A percentile compares a stretch with the other conserved stretches of the same genome.
These are phyloP conservation scores for Planococcus citri DNA, from an alignment of 1,140 invertebrate genomes.

Conservation along the genomic window DNA sequence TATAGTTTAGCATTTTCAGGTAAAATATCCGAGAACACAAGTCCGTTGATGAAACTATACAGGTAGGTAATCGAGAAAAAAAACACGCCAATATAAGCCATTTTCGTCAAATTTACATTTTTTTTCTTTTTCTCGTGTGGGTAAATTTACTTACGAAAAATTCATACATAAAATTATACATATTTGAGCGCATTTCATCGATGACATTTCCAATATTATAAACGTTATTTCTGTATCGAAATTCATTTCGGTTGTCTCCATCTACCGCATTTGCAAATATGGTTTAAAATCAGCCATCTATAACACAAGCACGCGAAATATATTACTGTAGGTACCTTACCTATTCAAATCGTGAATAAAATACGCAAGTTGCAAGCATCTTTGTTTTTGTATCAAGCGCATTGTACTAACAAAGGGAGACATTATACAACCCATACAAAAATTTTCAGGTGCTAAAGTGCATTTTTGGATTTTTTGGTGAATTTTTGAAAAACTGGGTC, in stretches of 20 bases:
- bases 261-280: not conserved
- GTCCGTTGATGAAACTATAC: slow-evolving; percentile 49
- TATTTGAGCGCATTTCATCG: not conserved
- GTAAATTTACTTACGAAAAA: not conserved
- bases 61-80: not conserved
- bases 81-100: not conserved
- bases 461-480: too few relatives aligned
- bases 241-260: not conserved
- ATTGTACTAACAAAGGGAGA: too few relatives aligned
- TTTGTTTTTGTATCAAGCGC: too few relatives aligned
- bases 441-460: too few relatives aligned
- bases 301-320: not conserved
- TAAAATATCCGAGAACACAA: slow-evolving; percentile 67
- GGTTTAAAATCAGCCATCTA: not conserved
- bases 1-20: slow-evolving; percentile 73
- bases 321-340: too few relatives aligned
- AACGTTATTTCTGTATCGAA: not conserved
- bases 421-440: too few relatives aligned
- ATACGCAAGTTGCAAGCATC: too few relatives aligned
- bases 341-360: too few relatives aligned
- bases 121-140: too few relatives aligned
- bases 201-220: not conserved
- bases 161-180: not conserved
- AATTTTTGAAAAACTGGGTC: too few relatives aligned
- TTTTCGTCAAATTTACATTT: too few relatives aligned